Evolutionary conservation across 2,113 vertebrate genomes (phyloP).

Genomic region (Zootoca vivipara): DNA sequence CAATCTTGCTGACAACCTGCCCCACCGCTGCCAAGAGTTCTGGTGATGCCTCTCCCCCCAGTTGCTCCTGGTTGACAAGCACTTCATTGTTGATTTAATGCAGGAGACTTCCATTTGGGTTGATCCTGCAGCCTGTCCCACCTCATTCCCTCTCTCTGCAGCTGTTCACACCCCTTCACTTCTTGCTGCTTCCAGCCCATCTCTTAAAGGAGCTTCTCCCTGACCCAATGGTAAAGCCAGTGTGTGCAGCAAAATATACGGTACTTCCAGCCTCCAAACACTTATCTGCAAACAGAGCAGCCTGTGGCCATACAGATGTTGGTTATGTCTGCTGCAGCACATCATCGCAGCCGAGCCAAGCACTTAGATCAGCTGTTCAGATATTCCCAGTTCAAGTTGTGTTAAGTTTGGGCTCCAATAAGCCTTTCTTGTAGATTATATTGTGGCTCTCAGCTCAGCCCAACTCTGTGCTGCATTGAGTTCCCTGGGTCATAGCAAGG

Average conservation of each 20-base stretch:
- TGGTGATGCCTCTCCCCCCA: too few species aligned
- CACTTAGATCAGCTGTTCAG: not conserved
- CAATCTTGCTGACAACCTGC: too few species aligned
- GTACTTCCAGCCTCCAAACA: not conserved
- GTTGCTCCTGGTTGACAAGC: too few species aligned
- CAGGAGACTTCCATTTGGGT: too few species aligned
- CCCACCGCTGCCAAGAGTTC: too few species aligned
- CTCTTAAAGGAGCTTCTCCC: too few species aligned
- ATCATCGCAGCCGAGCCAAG: not conserved
- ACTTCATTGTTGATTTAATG: too few species aligned
- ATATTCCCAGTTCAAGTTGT: not conserved
- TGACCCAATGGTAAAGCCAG: not conserved
- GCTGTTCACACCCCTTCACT: too few species aligned
- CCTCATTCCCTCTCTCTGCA: too few species aligned
- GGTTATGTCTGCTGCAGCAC: not conserved
- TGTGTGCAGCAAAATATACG: not conserved
- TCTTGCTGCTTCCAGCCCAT: too few species aligned
- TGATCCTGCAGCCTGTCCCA: too few species aligned
- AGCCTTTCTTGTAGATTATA: not conserved
- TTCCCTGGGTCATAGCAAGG: not conserved
- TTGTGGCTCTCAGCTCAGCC: not conserved
- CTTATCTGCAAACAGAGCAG: not conserved
- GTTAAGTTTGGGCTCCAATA: not conserved
- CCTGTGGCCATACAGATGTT: not conserved
- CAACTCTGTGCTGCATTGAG: not conserved